Percentiles rank a stretch among this genome's conserved stretches.
Conservation (phyloP, 2,797 vertebrate genomes). For the Aplochiton taeniatus region DNA sequence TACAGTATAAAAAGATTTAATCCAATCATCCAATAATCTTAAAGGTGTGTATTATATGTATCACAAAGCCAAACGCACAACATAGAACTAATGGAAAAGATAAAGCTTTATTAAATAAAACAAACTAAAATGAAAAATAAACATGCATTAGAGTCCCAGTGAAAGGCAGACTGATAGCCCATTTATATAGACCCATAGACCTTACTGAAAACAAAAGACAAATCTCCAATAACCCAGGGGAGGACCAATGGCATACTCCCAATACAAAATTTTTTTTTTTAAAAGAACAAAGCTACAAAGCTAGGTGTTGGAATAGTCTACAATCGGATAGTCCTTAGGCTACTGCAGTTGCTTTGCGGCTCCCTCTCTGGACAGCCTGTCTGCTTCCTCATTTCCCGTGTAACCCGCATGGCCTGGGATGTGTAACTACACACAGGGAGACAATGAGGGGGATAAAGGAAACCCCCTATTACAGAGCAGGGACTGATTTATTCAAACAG, state of each 20-base stretch:
- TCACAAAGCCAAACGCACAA: background rate
- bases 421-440: constrained; percentile 78
- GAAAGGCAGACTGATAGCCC: background rate
- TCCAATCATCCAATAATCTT: too few relatives aligned
- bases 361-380: constrained; percentile 88
- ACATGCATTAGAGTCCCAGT: background rate
- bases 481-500: too few relatives aligned
- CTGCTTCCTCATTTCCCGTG: constrained; percentile 91
- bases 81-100: background rate
- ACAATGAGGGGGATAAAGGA: too few relatives aligned
- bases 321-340: background rate
- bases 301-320: background rate
- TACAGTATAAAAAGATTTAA: background rate
- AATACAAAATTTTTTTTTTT: too few relatives aligned
- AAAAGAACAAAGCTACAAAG: too few relatives aligned
- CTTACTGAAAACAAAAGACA: background rate
- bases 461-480: too few relatives aligned
- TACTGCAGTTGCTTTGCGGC: constrained; percentile 68
- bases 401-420: constrained; percentile 92
- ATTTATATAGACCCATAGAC: background rate
- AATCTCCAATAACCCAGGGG: too few relatives aligned
- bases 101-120: background rate
- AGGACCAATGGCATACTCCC: too few relatives aligned
- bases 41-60: background rate
- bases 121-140: background rate